Evolutionary conservation across 1,140 invertebrate genomes (phyloP), one percentile per base, ranked within the genome.

Genomic region (Nasonia vitripennis): DNA sequence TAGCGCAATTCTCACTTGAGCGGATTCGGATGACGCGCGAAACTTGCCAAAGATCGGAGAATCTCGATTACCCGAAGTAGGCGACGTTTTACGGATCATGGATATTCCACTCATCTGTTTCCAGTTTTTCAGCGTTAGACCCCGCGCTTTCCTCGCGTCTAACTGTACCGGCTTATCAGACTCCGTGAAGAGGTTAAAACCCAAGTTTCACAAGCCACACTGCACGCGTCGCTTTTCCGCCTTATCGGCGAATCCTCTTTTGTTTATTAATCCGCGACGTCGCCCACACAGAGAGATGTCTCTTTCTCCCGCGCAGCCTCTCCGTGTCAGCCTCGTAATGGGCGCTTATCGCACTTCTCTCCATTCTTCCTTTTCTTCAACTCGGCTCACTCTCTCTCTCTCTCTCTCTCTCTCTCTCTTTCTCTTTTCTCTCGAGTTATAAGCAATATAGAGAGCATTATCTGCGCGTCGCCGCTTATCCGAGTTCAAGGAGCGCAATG

Each of bases 401-500:
- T 27, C 27, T 27, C 27, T 27, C 27, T 27, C 27, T 27, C 27
- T 27, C 27, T 27, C 27, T 37, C 34, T 20, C 27, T 77, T 41
- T 48, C 75, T 51, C 3, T 34, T 12, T 78, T 73, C 10, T 67
- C 27, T 23, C 27, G 55, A 7, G 17, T 20, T 20, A 41, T 41
- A n/a, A 62, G 55, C 51, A 20, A 62, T 62, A 62, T 62, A 62
- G 55, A 62, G 20, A n/a, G 20, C 17, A 14, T 55, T 62, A 62
- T 62, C 17, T n/a, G 20, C 20, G 6, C 71, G 45, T 51, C 70
- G 55, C 74, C 48, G 55, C 70, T 85, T 85, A 85, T 85, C 78
- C 51, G 79, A 81, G 84, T 86, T 86, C 84, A 86, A 86, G 84
- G 74, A 86, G 45, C 73, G 73, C 45, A 48, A 41, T 41, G 71